Evolutionary conservation across 2,113 vertebrate species (phyloP), one percentile per base, ranked within the genome.

Genomic region (Trogon surrucura): DNA sequence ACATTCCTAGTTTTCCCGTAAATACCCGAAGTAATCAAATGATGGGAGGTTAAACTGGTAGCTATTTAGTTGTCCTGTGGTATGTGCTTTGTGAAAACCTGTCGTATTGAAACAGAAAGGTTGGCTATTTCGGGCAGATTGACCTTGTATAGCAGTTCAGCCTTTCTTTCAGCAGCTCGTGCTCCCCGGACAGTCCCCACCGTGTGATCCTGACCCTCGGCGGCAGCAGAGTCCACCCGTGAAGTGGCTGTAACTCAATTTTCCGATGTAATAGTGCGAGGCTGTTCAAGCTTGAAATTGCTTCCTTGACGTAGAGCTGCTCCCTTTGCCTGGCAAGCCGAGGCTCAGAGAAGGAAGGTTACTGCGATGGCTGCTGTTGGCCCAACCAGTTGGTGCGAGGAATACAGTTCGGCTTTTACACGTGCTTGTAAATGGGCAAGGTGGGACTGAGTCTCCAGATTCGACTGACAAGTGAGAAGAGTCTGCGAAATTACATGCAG

Each of bases 271-370:
- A 91, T 91, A 90, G 93, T n/a, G 34, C 80, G 62, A 54, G 66
- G 77, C 85, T 96, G 93, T 85, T 96, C 91, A 94, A 74, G 97
- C 96, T 85, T 97, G 97, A 96, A 97, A 95, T 96, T 95, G 80
- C 89, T 96, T 96, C 86, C 79, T 94, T 95, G 75, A 64, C 89
- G 95, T 92, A 93, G 91, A 95, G 93, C 82, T 62, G 53, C 94
- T 57, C 93, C 95, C 74, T 77, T 92, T 92, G 91, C 97, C 85
- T 93, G 92, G 93, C 80, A 69, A 74, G 91, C 89, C 93, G 83
- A 41, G 89, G 72, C 93, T 89, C 86, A 54, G 91, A 86, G 80
- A 56, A 41, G 88, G 91, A 92, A 72, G 77, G 90, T 75, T 78
- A 7, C 79, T 89, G 64, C 62, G 88, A 80, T 72, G 57, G 93